phyloP scores from a whole-genome alignment of 2,888 invertebrate species.

The Chaetoderma sp. region DNA sequence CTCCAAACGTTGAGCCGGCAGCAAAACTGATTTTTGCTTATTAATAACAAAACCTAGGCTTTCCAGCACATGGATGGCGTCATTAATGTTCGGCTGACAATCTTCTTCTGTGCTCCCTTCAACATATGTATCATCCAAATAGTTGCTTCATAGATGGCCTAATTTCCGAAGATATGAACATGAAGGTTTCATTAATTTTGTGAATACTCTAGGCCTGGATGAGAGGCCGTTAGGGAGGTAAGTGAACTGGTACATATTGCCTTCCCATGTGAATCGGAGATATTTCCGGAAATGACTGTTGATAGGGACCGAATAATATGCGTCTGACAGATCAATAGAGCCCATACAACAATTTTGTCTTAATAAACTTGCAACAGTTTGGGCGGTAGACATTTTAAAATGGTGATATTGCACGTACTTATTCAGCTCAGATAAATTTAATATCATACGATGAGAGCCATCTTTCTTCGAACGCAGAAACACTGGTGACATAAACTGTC shows the following conservation, averaged over 20 bases:
- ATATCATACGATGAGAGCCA: background rate
- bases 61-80: background rate
- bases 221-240: conserved; percentile 14
- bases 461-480: conserved; percentile 6
- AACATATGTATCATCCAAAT: conserved; percentile 7
- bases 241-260: conserved; percentile 1
- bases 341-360: conserved; percentile 2
- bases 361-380: background rate
- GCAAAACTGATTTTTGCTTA: background rate
- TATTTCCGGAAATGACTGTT: background rate
- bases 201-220: background rate
- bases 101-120: background rate
- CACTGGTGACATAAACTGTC: conserved; percentile 8
- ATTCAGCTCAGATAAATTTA: conserved; percentile 13
- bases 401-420: background rate
- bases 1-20: background rate
- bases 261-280: conserved; percentile 10
- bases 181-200: conserved; percentile 7
- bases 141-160: background rate
- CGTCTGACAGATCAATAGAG: conserved; percentile 11
- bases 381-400: conserved; percentile 13
- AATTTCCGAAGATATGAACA: background rate
- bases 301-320: conserved; percentile 11
- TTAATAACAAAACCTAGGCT: background rate
- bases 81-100: background rate